A percentile compares a stretch with the other conserved stretches of the same genome.
phyloP scores from a whole-genome alignment of 2,888 invertebrate species.

The Suillia variegata region DNA sequence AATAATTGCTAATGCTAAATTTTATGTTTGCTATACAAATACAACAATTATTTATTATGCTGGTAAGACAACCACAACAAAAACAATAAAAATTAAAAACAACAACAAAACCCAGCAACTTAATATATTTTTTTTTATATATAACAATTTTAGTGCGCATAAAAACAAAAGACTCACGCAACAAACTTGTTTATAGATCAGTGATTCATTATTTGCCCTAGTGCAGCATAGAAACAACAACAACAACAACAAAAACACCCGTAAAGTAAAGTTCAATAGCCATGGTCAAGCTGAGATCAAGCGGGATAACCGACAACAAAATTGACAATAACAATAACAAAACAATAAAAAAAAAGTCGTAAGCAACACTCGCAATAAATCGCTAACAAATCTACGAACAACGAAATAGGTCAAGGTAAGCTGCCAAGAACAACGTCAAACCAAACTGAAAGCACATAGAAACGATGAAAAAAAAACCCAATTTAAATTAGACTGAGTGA shows the following conservation, averaged over 20 bases:
- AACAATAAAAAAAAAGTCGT: too few species aligned
- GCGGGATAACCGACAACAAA: neutral
- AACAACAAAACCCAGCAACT: too few species aligned
- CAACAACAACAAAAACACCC: neutral
- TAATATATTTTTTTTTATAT: too few species aligned
- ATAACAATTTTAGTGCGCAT: neutral
- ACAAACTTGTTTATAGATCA: neutral
- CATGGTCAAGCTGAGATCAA: neutral
- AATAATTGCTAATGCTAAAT: too few species aligned
- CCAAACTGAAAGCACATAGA: neutral
- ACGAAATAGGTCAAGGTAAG: conserved; percentile 3
- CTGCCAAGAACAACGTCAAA: too few species aligned
- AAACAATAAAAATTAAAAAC: too few species aligned
- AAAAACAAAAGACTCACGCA: neutral
- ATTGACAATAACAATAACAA: neutral
- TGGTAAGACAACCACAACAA: too few species aligned
- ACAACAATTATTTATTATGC: too few species aligned
- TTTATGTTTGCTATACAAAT: too few species aligned
- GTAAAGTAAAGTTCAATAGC: neutral
- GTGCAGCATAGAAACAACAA: neutral
- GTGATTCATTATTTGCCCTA: too few species aligned
- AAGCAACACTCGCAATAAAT: too few species aligned
- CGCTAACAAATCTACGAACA: too few species aligned
- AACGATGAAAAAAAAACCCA: conserved; percentile 1
- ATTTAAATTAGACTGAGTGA: conserved; percentile 31